Percentiles rank a stretch among this genome's conserved stretches.
Evolutionary conservation across 1,140 invertebrate species (phyloP).

Genomic region (Sesamia nonagrioides): DNA sequence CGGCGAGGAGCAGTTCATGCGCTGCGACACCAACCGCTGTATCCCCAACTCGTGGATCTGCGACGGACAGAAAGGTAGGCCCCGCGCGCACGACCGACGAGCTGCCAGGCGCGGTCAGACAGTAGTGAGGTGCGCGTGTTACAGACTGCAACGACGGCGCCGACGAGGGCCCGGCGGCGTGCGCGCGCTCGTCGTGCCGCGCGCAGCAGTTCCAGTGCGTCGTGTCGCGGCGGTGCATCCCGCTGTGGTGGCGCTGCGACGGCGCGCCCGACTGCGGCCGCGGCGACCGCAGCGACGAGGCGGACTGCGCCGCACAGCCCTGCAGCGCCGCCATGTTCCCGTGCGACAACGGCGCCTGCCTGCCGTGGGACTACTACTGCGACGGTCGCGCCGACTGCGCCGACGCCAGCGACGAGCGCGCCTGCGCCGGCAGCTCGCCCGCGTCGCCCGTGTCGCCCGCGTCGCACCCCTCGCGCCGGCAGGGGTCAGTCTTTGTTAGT

Average conservation of each 20-base stretch:
- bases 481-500: too few relatives aligned
- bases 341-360: slow-evolving; percentile 92
- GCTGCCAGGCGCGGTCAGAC: background rate
- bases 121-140: background rate
- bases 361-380: slow-evolving; percentile 91
- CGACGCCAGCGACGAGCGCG: slow-evolving; percentile 65
- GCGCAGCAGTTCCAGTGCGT: slow-evolving; percentile 68
- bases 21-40: slow-evolving; percentile 91
- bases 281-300: slow-evolving; percentile 91
- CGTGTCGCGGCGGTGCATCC: slow-evolving; percentile 72
- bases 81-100: background rate
- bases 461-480: background rate
- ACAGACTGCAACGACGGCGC: slow-evolving; percentile 76
- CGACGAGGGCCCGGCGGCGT: slow-evolving; percentile 68
- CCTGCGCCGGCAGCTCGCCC: slow-evolving; percentile 83
- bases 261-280: slow-evolving; percentile 90
- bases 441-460: slow-evolving; percentile 38
- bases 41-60: slow-evolving; percentile 93
- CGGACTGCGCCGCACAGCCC: slow-evolving; percentile 87
- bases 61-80: slow-evolving; percentile 90
- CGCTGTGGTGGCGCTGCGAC: slow-evolving; percentile 91
- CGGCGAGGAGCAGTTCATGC: slow-evolving; percentile 90
- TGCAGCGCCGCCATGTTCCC: slow-evolving; percentile 90
- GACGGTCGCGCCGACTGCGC: slow-evolving; percentile 57
- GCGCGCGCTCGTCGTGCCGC: slow-evolving; percentile 63